Evolutionary conservation across 2,888 invertebrate genomes (phyloP).

Genomic region (Cepaea hortensis): DNA sequence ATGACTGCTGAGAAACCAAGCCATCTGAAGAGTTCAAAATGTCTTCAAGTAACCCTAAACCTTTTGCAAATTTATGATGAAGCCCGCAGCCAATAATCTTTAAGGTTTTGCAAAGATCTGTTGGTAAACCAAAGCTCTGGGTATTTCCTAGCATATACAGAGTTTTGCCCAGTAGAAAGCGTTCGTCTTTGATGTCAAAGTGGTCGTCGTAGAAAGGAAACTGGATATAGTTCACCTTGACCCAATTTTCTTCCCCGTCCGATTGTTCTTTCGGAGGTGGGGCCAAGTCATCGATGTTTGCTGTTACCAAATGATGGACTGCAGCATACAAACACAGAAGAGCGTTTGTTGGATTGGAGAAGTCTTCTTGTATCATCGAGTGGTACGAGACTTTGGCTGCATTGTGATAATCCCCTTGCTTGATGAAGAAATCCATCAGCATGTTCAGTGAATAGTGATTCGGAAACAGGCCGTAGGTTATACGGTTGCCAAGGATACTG

Average conservation of each 20-base stretch:
- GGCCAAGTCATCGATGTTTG: conserved; percentile 53
- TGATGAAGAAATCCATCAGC: conserved; percentile 86
- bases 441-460: conserved; percentile 88
- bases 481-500: conserved; percentile 85
- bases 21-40: conserved; percentile 46
- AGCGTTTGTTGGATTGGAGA: conserved; percentile 83
- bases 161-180: conserved; percentile 88
- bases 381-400: conserved; percentile 88
- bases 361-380: conserved; percentile 93
- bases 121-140: not conserved
- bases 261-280: conserved; percentile 49
- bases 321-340: conserved; percentile 85
- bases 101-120: conserved; percentile 66
- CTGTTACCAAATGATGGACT: conserved; percentile 80
- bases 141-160: conserved; percentile 76
- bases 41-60: conserved; percentile 61
- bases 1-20: conserved; percentile 56
- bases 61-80: conserved; percentile 83
- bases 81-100: conserved; percentile 82
- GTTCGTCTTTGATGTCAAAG: conserved; percentile 87
- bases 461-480: conserved; percentile 86
- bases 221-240: conserved; percentile 86
- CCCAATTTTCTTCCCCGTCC: conserved; percentile 63
- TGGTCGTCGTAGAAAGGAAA: conserved; percentile 92
- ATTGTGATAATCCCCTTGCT: conserved; percentile 81